phyloP scores from a whole-genome alignment of 1,140 invertebrate genomes.

The Neodiprion lecontei region DNA sequence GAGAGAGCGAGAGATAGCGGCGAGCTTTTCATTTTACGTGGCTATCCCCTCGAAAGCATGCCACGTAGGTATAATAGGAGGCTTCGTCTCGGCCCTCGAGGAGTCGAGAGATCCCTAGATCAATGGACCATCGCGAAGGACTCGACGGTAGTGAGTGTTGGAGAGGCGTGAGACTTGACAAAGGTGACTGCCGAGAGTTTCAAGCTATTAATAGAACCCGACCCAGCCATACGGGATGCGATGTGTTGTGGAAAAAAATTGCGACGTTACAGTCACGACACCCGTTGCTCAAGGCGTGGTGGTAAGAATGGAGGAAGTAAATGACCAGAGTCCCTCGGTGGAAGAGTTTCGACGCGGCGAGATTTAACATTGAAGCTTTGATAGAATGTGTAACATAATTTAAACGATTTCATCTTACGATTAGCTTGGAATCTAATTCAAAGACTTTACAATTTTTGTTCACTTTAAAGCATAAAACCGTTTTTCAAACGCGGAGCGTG shows the following conservation, averaged over 20 bases:
- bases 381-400: too few relatives aligned
- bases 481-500: too few relatives aligned
- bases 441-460: too few relatives aligned
- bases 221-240: not conserved
- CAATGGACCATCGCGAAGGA: constrained; percentile 4
- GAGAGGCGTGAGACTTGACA: not conserved
- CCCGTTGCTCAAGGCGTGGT: not conserved
- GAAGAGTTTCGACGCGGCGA: too few relatives aligned
- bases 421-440: too few relatives aligned
- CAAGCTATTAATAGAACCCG: not conserved
- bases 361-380: too few relatives aligned
- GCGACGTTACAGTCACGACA: too few relatives aligned
- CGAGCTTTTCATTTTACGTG: not conserved
- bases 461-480: too few relatives aligned
- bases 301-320: not conserved
- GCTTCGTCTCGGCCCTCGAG: not conserved
- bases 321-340: not conserved
- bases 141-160: not conserved
- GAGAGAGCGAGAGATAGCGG: not conserved
- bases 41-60: not conserved
- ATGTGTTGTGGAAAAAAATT: too few relatives aligned
- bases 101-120: constrained; percentile 1
- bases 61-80: not conserved
- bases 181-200: not conserved
- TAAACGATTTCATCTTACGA: too few relatives aligned